Evolutionary conservation across 2,888 invertebrate genomes (phyloP), one percentile per base, ranked within the genome.

Genomic region (Tenodera sinensis): DNA sequence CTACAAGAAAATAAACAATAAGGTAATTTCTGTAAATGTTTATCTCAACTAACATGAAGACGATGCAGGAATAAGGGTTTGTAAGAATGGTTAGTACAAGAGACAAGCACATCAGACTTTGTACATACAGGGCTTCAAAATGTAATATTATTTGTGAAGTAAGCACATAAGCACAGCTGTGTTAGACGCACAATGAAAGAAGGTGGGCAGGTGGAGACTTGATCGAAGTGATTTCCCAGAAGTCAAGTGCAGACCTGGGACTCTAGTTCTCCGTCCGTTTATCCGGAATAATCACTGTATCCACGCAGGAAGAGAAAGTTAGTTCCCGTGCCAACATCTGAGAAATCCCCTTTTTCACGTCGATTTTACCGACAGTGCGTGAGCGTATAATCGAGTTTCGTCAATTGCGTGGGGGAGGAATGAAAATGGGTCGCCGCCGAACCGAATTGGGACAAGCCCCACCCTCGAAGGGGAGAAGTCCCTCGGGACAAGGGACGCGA

Each of bases 371-470:
- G 83, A 34, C 34, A 83, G 87, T 42, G 87, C 27, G 30, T 87
- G 34, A 83, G 87, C 87, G 30, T 82, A 87, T 87, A 87, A 87
- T 87, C 87, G 82, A 87, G 87, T 87, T 87, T 87, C 34, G 87
- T 87, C 82, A 87, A 87, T 87, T 87, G 87, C 87, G 34, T 28
- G 81, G 86, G 86, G 87, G 82, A 87, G 27, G 71, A 81, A 71
- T 86, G 86, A 87, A 87, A 87, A 87, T 87, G 87, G 87, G 87
- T 87, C 87, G 86, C 30, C 28, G 86, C 30, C 28, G 86, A 54
- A 81, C 27, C 86, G 86, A 86, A 87, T 27, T 87, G 87, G 87
- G 87, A 86, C 86, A 86, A 81, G 28, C 28, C 86, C 25, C 28
- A 28, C 81, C 86, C 28, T 81, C 9, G 34, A 15, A 47, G 82